These are phyloP conservation scores for Nyleta sp. DNA, from an alignment of 2,888 invertebrate species.

Conservation along the genomic window DNA sequence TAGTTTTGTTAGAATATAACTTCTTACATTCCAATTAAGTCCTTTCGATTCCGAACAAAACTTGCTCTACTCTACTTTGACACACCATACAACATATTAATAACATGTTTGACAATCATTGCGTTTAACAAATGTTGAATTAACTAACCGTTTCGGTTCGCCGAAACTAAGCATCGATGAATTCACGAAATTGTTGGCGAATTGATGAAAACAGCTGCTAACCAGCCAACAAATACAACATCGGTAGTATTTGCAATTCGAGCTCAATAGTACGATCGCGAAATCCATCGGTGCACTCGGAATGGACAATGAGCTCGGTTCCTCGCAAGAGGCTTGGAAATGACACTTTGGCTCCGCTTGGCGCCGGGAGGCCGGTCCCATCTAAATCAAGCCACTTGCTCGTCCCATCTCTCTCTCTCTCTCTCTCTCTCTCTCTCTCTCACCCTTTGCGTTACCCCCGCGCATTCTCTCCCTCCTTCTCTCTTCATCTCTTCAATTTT, in stretches of 20 bases:
- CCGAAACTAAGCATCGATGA: not conserved
- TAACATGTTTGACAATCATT: too few relatives aligned
- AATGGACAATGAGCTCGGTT: constrained; percentile 54
- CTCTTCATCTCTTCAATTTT: constrained; percentile 27
- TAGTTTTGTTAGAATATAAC: too few relatives aligned
- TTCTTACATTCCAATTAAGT: too few relatives aligned
- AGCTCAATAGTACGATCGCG: constrained; percentile 14
- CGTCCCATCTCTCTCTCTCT: not conserved
- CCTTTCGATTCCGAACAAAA: too few relatives aligned
- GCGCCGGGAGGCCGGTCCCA: constrained; percentile 35
- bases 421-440: not conserved
- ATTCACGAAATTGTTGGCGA: not conserved
- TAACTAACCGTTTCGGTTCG: not conserved
- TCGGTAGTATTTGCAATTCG: constrained; percentile 27
- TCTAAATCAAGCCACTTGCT: constrained; percentile 51
- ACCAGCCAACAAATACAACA: constrained; percentile 24
- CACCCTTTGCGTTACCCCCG: not conserved
- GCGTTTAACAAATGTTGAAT: too few relatives aligned
- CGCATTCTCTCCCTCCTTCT: constrained; percentile 3
- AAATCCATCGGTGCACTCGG: constrained; percentile 43
- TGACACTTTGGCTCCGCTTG: constrained; percentile 46
- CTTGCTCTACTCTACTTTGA: too few relatives aligned
- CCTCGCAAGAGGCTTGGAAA: constrained; percentile 50
- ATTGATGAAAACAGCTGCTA: constrained; percentile 16
- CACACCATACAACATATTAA: too few relatives aligned